Percentiles rank a stretch among this genome's conserved stretches.
Conservation (phyloP, 2,888 invertebrate genomes). For the Adelognathus sp. region DNA sequence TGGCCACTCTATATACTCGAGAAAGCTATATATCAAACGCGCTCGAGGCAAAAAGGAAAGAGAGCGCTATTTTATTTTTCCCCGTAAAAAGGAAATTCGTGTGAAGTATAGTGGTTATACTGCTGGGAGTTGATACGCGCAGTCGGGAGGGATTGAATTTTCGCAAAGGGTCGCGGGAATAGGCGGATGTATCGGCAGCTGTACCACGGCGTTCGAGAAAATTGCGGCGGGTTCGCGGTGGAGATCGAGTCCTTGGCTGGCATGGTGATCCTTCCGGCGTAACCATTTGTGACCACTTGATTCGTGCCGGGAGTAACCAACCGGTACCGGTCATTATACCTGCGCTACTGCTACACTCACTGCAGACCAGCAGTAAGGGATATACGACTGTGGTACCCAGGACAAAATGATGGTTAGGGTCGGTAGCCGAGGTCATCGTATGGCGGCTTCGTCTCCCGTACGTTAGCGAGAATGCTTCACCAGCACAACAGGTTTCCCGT, state of each 20-base stretch:
- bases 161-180: conserved; percentile 24
- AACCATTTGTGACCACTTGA: conserved; percentile 74
- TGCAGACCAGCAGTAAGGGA: background rate
- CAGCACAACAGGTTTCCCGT: conserved; percentile 26
- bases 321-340: conserved; percentile 72
- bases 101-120: background rate
- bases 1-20: conserved; percentile 3
- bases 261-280: conserved; percentile 60
- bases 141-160: conserved; percentile 7
- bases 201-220: conserved; percentile 66
- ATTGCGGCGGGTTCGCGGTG: conserved; percentile 64
- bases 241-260: conserved; percentile 63
- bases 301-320: conserved; percentile 67
- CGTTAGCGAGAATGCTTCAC: conserved; percentile 2
- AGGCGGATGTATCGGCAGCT: conserved; percentile 27
- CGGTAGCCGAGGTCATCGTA: conserved; percentile 44
- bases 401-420: conserved; percentile 42
- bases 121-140: background rate
- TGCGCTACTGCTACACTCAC: conserved; percentile 51
- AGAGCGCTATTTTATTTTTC: conserved; percentile 18
- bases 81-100: conserved; percentile 11
- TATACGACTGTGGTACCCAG: background rate
- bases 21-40: conserved; percentile 40
- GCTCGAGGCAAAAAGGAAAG: conserved; percentile 11
- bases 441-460: conserved; percentile 29